Percentiles rank a stretch among this genome's conserved stretches.
Evolutionary conservation across 2,888 invertebrate species (phyloP).

Genomic region (Scaptomyza cyrtandrae): DNA sequence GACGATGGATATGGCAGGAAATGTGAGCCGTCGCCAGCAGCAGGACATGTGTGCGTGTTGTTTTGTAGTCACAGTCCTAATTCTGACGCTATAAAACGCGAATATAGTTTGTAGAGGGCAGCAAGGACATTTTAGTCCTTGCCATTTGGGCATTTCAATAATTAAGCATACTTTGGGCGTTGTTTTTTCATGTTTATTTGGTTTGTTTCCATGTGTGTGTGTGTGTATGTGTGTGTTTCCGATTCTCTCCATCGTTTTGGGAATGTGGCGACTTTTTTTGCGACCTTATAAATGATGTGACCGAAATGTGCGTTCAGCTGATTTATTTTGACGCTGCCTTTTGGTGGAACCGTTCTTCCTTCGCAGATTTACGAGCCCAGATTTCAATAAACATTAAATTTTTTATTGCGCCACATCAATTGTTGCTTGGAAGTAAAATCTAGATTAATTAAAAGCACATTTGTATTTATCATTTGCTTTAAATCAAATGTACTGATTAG

Average conservation of each 20-base stretch:
- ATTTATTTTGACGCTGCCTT: slow-evolving; percentile 41
- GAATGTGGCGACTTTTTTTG: slow-evolving; percentile 49
- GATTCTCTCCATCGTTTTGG: neutral
- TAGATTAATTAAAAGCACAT: slow-evolving; percentile 17
- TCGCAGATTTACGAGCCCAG: slow-evolving; percentile 35
- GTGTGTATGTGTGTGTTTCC: neutral
- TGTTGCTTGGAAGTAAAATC: slow-evolving; percentile 9
- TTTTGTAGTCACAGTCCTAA: slow-evolving; percentile 33
- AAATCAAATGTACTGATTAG: slow-evolving; percentile 13
- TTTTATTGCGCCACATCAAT: slow-evolving; percentile 66
- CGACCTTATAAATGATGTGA: slow-evolving; percentile 49
- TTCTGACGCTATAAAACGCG: slow-evolving; percentile 69
- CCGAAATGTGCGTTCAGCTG: slow-evolving; percentile 48
- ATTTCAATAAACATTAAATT: slow-evolving; percentile 59
- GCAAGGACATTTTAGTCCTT: slow-evolving; percentile 45
- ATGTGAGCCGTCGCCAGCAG: slow-evolving; percentile 63
- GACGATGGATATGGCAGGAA: slow-evolving; percentile 63
- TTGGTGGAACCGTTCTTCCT: neutral
- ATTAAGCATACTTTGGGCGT: slow-evolving; percentile 75
- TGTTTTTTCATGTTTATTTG: slow-evolving; percentile 68
- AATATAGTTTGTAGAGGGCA: slow-evolving; percentile 62
- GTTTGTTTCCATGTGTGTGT: neutral
- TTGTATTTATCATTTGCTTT: neutral
- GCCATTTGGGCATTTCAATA: slow-evolving; percentile 67
- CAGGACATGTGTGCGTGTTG: slow-evolving; percentile 78